Conservation (phyloP, 2,113 vertebrate species). For the Alethe diademata region DNA sequence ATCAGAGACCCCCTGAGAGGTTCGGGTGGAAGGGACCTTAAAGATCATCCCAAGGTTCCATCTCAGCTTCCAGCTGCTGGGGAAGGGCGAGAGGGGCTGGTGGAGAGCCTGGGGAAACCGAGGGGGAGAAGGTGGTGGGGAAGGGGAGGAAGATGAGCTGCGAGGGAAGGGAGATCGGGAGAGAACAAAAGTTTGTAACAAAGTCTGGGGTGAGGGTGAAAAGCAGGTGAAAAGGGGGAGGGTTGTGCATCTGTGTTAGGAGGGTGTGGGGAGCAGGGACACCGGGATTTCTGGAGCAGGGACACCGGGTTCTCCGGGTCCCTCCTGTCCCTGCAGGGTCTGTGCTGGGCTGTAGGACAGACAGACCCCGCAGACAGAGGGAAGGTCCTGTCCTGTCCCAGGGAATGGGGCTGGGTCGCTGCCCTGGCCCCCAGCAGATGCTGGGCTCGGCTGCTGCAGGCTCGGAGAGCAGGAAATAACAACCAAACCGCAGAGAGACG, state of each 20-base stretch:
- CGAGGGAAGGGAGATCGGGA: not conserved
- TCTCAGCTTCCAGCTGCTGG: not conserved
- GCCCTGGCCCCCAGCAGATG: not conserved
- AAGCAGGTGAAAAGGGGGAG: not conserved
- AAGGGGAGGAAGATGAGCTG: not conserved
- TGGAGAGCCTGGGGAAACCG: rapidly evolving
- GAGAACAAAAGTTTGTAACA: not conserved
- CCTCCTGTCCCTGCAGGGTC: not conserved
- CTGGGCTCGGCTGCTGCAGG: not conserved
- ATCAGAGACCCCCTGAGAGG: not conserved
- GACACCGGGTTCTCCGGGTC: not conserved
- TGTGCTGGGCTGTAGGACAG: rapidly evolving
- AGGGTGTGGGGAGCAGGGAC: rapidly evolving
- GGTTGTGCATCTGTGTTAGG: not conserved
- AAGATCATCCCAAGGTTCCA: not conserved
- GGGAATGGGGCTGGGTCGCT: not conserved
- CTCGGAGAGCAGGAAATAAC: conserved; percentile 1
- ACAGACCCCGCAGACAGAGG: not conserved
- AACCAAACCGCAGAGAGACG: conserved; percentile 30
- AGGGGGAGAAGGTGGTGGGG: not conserved
- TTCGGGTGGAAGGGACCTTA: not conserved
- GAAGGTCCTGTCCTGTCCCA: not conserved
- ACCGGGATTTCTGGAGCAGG: not conserved
- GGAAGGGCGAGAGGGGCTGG: not conserved
- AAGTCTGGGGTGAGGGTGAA: not conserved